Percentiles rank a stretch among this genome's conserved stretches.
phyloP scores from a whole-genome alignment of 2,888 invertebrate genomes.

The Liodrosophila aerea region DNA sequence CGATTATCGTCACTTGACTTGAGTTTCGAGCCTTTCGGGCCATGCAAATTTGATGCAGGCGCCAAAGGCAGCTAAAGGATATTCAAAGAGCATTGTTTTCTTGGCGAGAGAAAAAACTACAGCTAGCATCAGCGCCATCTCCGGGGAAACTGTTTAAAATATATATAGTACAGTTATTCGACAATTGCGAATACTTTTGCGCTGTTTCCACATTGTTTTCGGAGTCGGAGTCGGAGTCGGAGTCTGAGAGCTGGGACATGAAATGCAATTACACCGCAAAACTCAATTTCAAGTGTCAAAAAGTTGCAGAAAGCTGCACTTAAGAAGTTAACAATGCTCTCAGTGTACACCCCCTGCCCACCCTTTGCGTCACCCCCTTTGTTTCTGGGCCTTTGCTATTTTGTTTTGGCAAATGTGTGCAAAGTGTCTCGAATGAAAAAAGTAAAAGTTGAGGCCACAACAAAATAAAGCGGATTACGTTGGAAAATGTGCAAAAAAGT shows the following conservation, averaged over 20 bases:
- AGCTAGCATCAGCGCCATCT: not conserved
- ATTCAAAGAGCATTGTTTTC: slow-evolving; percentile 8
- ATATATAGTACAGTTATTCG: slow-evolving; percentile 3
- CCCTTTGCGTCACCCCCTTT: slow-evolving; percentile 5
- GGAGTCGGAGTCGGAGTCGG: slow-evolving; percentile 7
- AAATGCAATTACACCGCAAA: slow-evolving; percentile 79
- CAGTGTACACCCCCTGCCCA: not conserved
- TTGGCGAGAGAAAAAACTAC: too few relatives aligned
- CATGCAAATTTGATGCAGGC: slow-evolving; percentile 67
- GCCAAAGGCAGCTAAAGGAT: slow-evolving; percentile 4
- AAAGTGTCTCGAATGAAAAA: slow-evolving; percentile 35
- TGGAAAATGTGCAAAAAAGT: slow-evolving; percentile 24
- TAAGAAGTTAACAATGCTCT: slow-evolving; percentile 61
- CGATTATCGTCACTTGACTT: slow-evolving; percentile 75
- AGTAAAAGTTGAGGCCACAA: slow-evolving; percentile 33
- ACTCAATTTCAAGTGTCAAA: slow-evolving; percentile 77
- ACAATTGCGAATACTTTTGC: slow-evolving; percentile 7
- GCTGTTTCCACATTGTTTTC: slow-evolving; percentile 2
- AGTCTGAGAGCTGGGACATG: slow-evolving; percentile 60
- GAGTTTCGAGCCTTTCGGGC: slow-evolving; percentile 20
- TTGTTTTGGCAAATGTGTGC: slow-evolving; percentile 40
- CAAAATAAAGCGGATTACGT: slow-evolving; percentile 66
- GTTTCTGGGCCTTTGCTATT: slow-evolving; percentile 37
- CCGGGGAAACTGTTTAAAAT: not conserved
- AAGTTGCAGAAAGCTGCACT: slow-evolving; percentile 71